Percentiles rank a stretch among this genome's conserved stretches.
These are phyloP conservation scores for Hemitrygon akajei DNA, from an alignment of 2,797 vertebrate species.

Conservation along the genomic window DNA sequence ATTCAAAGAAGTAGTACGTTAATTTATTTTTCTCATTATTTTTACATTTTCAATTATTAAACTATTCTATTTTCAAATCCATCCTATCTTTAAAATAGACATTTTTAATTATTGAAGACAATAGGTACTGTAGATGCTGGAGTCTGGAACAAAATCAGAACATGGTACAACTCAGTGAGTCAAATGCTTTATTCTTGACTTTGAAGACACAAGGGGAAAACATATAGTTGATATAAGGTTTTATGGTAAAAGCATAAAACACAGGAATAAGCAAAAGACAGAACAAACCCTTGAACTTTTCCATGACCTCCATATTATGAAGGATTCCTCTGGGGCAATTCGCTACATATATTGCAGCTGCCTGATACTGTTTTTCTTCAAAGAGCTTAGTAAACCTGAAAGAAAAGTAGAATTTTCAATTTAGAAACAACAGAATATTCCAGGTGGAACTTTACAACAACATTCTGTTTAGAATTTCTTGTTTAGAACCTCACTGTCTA, in stretches of 20 bases:
- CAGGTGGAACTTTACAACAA: background rate
- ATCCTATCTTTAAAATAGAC: too few relatives aligned
- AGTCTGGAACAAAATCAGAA: too few relatives aligned
- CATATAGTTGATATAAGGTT: constrained; percentile 38
- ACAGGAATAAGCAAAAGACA: constrained; percentile 40
- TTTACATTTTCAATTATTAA: background rate
- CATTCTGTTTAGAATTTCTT: background rate
- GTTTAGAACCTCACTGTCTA: background rate
- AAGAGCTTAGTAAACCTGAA: constrained; percentile 64
- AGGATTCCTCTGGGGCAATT: constrained; percentile 61
- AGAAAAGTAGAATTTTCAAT: background rate
- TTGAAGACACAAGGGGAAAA: background rate
- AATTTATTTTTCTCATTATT: background rate
- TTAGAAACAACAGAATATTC: background rate
- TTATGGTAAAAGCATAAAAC: constrained; percentile 44
- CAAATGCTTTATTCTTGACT: background rate
- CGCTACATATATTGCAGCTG: constrained; percentile 59
- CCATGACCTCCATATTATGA: constrained; percentile 57
- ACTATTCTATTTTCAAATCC: background rate
- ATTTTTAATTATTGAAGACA: too few relatives aligned
- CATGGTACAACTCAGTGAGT: too few relatives aligned
- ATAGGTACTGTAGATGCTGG: too few relatives aligned
- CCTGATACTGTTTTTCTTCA: constrained; percentile 56
- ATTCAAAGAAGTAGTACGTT: background rate
- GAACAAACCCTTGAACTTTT: constrained; percentile 56